Conservation (phyloP, 2,888 invertebrate species). For the Chaitophorus viminalis region DNA sequence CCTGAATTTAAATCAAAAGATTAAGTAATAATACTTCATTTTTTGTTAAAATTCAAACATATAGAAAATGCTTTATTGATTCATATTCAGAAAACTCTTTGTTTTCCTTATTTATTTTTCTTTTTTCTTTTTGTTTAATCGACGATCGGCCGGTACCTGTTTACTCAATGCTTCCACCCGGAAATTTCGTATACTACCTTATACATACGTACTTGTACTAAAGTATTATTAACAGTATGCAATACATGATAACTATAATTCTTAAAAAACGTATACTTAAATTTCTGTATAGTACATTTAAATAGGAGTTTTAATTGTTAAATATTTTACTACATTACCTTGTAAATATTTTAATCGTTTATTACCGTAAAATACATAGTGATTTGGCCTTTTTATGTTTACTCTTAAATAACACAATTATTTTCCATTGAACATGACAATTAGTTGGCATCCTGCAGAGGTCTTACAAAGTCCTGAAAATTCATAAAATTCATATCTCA, state of each 20-base stretch:
- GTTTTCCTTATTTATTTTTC: too few relatives aligned
- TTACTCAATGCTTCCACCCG: too few relatives aligned
- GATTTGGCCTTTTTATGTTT: neutral
- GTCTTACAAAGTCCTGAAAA: neutral
- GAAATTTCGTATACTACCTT: too few relatives aligned
- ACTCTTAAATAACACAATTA: neutral
- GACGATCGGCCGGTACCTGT: too few relatives aligned
- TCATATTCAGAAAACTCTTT: too few relatives aligned
- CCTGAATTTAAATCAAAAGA: too few relatives aligned
- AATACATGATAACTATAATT: neutral
- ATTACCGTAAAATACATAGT: neutral
- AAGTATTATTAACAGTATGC: neutral
- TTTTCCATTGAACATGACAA: neutral
- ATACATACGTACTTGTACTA: too few relatives aligned
- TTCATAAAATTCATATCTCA: neutral
- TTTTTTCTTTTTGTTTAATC: too few relatives aligned
- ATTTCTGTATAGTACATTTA: neutral
- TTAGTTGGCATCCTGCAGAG: neutral
- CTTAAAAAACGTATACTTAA: neutral
- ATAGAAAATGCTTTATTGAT: too few relatives aligned
- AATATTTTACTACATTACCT: neutral
- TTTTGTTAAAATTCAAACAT: too few relatives aligned
- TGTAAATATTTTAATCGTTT: neutral
- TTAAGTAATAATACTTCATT: too few relatives aligned
- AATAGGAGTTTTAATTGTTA: neutral